These are phyloP conservation scores for Periophthalmodon schlosseri DNA, from an alignment of 2,113 vertebrate species.

Conservation along the genomic window DNA sequence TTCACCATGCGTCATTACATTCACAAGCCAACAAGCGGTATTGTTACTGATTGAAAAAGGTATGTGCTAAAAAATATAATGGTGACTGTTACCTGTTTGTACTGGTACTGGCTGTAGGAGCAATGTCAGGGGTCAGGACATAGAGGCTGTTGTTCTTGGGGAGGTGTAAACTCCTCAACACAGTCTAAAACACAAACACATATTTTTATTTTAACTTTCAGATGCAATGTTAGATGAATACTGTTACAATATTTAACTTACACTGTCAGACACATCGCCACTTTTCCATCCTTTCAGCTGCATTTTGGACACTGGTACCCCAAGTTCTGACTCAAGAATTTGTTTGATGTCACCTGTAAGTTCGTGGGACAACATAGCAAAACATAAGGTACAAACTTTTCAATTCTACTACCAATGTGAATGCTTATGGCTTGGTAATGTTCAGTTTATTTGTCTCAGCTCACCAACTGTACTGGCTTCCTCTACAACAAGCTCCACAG, in stretches of 20 bases:
- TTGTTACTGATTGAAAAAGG: neutral
- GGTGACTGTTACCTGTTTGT: conserved; percentile 84
- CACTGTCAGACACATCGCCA: conserved; percentile 93
- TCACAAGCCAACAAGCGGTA: neutral
- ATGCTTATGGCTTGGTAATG: neutral
- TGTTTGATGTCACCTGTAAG: conserved; percentile 91
- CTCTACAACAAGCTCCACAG: conserved; percentile 93
- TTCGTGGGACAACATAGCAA: neutral
- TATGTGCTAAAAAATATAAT: neutral
- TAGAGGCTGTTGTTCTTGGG: conserved; percentile 99
- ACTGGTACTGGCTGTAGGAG: conserved; percentile 88
- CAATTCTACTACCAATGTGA: conserved; percentile 10
- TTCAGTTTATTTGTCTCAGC: conserved; percentile 26
- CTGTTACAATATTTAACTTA: conserved; percentile 75
- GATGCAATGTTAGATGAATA: neutral
- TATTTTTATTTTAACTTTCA: neutral
- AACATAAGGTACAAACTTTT: neutral
- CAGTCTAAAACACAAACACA: conserved; percentile 78
- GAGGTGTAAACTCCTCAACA: conserved; percentile 94
- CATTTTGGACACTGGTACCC: conserved; percentile 95
- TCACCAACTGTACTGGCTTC: conserved; percentile 94
- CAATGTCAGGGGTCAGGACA: conserved; percentile 94
- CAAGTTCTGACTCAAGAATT: conserved; percentile 94
- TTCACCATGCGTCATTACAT: neutral
- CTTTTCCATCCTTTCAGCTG: conserved; percentile 98